A percentile compares a stretch with the other conserved stretches of the same genome.
These are phyloP conservation scores for Nyctibius bracteatus DNA, from an alignment of 2,113 vertebrate genomes.

Conservation along the genomic window DNA sequence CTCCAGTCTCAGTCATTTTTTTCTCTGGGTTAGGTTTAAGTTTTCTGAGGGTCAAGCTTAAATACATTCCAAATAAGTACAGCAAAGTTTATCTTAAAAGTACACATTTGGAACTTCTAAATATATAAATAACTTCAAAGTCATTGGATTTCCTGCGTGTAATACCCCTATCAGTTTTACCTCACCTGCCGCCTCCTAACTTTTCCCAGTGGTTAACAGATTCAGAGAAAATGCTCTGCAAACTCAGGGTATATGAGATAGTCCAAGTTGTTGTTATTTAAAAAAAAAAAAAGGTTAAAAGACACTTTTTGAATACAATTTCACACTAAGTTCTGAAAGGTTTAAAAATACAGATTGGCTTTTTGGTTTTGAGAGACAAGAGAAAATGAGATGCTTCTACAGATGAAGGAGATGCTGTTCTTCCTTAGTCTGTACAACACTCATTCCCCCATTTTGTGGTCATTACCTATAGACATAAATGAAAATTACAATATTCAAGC, in stretches of 20 bases:
- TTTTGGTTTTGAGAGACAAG: neutral
- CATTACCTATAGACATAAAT: neutral
- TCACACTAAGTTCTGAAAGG: neutral
- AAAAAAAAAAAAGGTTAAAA: neutral
- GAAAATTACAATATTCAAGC: neutral
- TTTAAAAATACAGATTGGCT: neutral
- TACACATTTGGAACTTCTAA: constrained; percentile 3
- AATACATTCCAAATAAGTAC: constrained; percentile 4
- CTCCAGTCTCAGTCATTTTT: neutral
- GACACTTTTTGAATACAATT: neutral
- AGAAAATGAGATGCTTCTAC: neutral
- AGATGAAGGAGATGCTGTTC: neutral
- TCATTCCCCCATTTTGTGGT: neutral
- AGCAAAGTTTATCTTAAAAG: constrained; percentile 36
- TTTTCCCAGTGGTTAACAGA: neutral
- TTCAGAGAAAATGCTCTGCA: neutral
- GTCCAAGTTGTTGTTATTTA: neutral
- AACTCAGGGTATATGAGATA: neutral
- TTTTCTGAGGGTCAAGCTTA: constrained; percentile 16
- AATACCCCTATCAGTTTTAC: neutral
- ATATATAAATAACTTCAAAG: constrained; percentile 35
- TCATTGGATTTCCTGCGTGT: neutral
- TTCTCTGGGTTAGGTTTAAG: neutral
- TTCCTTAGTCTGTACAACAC: neutral
- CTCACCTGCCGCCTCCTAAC: neutral